phyloP scores from a whole-genome alignment of 2,888 invertebrate species.

The Scaptomyza reducta region DNA sequence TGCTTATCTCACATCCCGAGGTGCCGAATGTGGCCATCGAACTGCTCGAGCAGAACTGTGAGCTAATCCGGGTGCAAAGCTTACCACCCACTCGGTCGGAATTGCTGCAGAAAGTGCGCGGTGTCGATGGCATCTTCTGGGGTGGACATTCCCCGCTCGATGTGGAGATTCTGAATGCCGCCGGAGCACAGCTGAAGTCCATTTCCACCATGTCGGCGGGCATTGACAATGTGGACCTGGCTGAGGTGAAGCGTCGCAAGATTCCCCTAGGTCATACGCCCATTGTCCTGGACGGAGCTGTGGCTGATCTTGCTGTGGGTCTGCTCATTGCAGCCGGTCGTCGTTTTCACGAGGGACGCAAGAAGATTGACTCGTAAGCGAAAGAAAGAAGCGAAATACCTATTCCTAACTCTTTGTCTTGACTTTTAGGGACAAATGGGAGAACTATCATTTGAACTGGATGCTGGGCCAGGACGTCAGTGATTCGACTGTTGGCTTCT shows the following conservation, averaged over 20 bases:
- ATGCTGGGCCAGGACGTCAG: conserved; percentile 91
- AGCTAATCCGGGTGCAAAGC: conserved; percentile 75
- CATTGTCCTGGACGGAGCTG: conserved; percentile 89
- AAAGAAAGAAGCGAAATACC: not conserved
- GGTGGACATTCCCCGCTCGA: conserved; percentile 76
- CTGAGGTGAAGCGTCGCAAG: conserved; percentile 88
- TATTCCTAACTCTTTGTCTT: not conserved
- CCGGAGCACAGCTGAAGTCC: conserved; percentile 88
- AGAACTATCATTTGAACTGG: conserved; percentile 89
- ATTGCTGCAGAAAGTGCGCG: conserved; percentile 79
- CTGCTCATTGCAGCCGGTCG: conserved; percentile 91
- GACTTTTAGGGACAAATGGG: conserved; percentile 87
- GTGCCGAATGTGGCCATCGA: conserved; percentile 88
- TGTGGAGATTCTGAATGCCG: conserved; percentile 81
- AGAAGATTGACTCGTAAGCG: conserved; percentile 86
- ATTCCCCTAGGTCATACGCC: conserved; percentile 93
- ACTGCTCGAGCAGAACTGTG: conserved; percentile 86
- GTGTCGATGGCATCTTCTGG: conserved; percentile 83
- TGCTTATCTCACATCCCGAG: conserved; percentile 89
- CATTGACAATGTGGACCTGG: conserved; percentile 91
- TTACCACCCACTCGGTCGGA: conserved; percentile 78
- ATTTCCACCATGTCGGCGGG: conserved; percentile 95
- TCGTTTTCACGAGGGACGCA: conserved; percentile 90
- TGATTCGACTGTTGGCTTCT: conserved; percentile 92
- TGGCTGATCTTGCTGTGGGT: conserved; percentile 93